A percentile compares a stretch with the other conserved stretches of the same genome.
phyloP scores from a whole-genome alignment of 1,140 invertebrate genomes.

The Zaprionus gabonicus region DNA sequence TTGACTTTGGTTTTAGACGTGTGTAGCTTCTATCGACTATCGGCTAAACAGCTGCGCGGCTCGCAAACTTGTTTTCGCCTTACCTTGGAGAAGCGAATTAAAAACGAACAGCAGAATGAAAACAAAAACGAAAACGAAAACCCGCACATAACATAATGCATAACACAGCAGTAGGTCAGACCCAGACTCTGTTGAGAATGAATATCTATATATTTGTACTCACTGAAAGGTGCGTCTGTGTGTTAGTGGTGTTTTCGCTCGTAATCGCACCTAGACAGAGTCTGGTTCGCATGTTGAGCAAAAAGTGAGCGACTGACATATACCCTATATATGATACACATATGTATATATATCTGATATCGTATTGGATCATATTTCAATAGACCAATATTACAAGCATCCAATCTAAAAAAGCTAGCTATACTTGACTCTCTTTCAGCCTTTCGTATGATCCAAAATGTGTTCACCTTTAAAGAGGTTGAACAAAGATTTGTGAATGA shows the following conservation, averaged over 20 bases:
- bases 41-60: not conserved
- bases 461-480: not conserved
- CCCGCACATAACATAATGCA: not conserved
- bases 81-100: not conserved
- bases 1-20: conserved; percentile 3
- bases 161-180: conserved; percentile 9
- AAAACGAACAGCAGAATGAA: conserved; percentile 4
- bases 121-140: conserved; percentile 3
- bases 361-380: not conserved
- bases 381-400: too few species aligned
- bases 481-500: conserved; percentile 1
- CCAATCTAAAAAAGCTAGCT: too few species aligned
- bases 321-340: not conserved
- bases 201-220: conserved; percentile 2
- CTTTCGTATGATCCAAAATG: not conserved
- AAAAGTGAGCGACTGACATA: not conserved
- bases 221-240: not conserved
- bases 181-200: conserved; percentile 4
- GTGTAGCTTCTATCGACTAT: not conserved
- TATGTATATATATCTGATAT: not conserved
- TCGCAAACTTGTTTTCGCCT: not conserved
- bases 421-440: too few species aligned
- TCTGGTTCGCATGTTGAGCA: not conserved
- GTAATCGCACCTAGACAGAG: not conserved
- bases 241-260: not conserved